phyloP scores from a whole-genome alignment of 92 coral and sea anemone species.

The Porites evermanni region DNA sequence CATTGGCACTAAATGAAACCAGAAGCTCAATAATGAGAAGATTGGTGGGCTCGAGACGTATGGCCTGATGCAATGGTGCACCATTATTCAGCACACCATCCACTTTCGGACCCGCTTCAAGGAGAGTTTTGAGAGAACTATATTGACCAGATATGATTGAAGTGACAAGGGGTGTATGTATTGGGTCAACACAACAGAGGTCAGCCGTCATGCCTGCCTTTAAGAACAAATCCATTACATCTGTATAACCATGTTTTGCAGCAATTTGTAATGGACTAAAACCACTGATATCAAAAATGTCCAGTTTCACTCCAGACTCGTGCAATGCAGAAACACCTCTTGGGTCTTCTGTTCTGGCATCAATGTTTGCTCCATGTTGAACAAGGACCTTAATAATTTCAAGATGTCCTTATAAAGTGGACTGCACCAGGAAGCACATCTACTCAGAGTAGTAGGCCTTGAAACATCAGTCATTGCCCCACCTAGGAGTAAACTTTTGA shows the following conservation, averaged over 20 bases:
- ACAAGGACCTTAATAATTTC: constrained; percentile 33
- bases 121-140: constrained; percentile 32
- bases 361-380: constrained; percentile 41
- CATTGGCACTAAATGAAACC: constrained; percentile 44
- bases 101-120: constrained; percentile 40
- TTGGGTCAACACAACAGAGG: constrained; percentile 9
- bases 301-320: constrained; percentile 18
- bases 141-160: constrained; percentile 42
- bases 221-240: constrained; percentile 40
- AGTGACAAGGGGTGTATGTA: constrained; percentile 47
- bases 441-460: constrained; percentile 34
- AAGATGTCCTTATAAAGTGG: constrained; percentile 46
- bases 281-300: constrained; percentile 39
- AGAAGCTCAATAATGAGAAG: constrained; percentile 36
- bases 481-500: constrained; percentile 18
- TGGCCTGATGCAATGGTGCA: constrained; percentile 44
- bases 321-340: constrained; percentile 39
- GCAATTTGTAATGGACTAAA: constrained; percentile 52
- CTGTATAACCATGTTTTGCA: constrained; percentile 39
- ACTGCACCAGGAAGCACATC: constrained; percentile 47
- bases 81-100: constrained; percentile 44
- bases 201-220: constrained; percentile 32
- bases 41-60: constrained; percentile 44
- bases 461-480: constrained; percentile 35
- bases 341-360: constrained; percentile 33